Conservation (phyloP, 2,888 invertebrate genomes). For the Amiota mariae region DNA sequence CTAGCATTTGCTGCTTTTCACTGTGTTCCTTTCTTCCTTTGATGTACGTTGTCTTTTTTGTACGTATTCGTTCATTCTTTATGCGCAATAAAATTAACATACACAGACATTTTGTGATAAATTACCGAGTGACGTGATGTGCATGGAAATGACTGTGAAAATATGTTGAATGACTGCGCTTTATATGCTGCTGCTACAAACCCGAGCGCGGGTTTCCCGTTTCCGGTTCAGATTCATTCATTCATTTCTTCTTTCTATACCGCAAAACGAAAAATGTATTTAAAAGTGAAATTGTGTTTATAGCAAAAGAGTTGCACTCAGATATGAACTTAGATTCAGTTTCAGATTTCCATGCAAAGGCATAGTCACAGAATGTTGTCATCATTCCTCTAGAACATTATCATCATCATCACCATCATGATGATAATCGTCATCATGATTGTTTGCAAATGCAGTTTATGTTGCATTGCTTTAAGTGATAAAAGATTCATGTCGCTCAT, state of each 20-base stretch:
- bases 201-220: slow-evolving; percentile 24
- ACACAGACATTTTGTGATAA: slow-evolving; percentile 71
- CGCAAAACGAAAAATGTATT: slow-evolving; percentile 28
- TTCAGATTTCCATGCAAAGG: no score
- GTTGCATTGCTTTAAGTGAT: slow-evolving; percentile 43
- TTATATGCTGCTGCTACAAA: slow-evolving; percentile 5
- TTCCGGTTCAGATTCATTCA: slow-evolving; percentile 43
- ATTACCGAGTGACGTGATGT: slow-evolving; percentile 68
- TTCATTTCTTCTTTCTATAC: slow-evolving; percentile 29
- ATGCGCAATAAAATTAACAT: slow-evolving; percentile 72
- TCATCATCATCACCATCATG: no score
- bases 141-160: slow-evolving; percentile 64
- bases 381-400: no score
- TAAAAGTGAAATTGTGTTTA: slow-evolving; percentile 54
- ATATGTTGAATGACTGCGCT: slow-evolving; percentile 63
- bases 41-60: neutral
- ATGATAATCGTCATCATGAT: no score
- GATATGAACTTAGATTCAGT: neutral
- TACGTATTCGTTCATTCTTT: slow-evolving; percentile 53
- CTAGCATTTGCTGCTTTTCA: slow-evolving; percentile 17
- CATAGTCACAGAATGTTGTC: no score
- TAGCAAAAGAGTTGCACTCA: slow-evolving; percentile 35
- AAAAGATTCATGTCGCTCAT: slow-evolving; percentile 46
- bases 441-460: neutral
- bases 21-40: neutral